Evolutionary conservation across 2,113 vertebrate species (phyloP), one percentile per base, ranked within the genome.

Genomic region (Nannospalax galili): DNA sequence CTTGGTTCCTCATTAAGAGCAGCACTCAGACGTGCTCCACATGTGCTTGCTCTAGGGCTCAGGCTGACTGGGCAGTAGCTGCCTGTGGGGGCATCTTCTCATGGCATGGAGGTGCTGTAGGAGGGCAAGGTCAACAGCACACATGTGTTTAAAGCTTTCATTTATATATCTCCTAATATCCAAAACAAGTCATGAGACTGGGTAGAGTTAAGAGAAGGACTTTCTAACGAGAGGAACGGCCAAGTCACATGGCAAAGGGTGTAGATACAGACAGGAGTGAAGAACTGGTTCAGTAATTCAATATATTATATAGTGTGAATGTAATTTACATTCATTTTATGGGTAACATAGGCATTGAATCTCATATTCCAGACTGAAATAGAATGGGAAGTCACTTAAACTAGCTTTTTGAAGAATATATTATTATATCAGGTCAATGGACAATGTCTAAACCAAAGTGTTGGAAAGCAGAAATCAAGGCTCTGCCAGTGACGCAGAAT

Each of bases 1-100:
- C 60, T 90, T 92, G 84, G 7, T 22, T 97, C 56, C 58, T 82
- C 37, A 37, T 70, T 70, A 81, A 82, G 28, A 85, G n/a, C 37
- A 69, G 26, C 32, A 35, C 58, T 84, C 60, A 67, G 56, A 42
- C 15, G 10, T 52, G 45, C 10, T 69, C 20, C 45, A 24, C 32
- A 52, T 56, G n/a, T 84, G 10, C 69, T 79, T n/a, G 14, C 48
- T 84, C 37, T 78, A 28, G 37, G 35, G 17, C 37, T 92, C 35
- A 37, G 62, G 40, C 26, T 84, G 92, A 32, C 17, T 6, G 20
- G 40, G 40, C 42, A 81, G 16, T 48, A 72, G 24, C 40, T 62
- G 42, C 20, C 45, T 32, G 40, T n/a, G 30, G 62, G 30, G 37
- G 45, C 42, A 77, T 85, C 86, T 80, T 69, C 32, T 86, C 52